Evolutionary conservation across 2,113 vertebrate genomes (phyloP).

Genomic region (Lynx canadensis): DNA sequence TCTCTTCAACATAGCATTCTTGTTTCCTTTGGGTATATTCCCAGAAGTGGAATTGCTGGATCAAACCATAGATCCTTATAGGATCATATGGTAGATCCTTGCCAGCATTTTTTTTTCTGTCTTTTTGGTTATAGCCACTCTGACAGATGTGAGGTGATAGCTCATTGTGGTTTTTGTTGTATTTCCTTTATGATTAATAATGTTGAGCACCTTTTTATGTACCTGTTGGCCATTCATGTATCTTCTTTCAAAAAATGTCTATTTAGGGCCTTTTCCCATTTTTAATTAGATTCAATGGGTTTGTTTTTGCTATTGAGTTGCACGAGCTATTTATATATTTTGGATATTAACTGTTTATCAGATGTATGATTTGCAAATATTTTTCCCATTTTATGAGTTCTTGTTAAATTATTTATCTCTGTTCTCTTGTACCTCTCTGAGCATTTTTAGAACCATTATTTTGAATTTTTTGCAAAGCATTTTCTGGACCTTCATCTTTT

Average conservation of each 20-base stretch:
- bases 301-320: neutral
- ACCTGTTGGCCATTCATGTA: neutral
- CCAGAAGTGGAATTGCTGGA: neutral
- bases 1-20: neutral
- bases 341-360: neutral
- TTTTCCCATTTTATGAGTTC: neutral
- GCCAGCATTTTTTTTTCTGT: neutral
- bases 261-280: neutral
- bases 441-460: neutral
- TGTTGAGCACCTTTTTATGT: neutral
- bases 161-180: neutral
- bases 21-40: neutral
- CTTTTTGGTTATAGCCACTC: neutral
- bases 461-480: neutral
- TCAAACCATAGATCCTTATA: neutral
- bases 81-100: neutral
- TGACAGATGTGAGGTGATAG: neutral
- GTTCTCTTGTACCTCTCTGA: neutral
- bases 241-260: neutral
- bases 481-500: neutral
- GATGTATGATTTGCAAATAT: neutral
- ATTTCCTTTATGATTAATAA: neutral
- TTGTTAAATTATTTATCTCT: neutral
- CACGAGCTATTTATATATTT: neutral
- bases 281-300: neutral